A percentile compares a stretch with the other conserved stretches of the same genome.
phyloP scores from a whole-genome alignment of 2,888 invertebrate genomes.

The Peribatodes rhomboidaria region DNA sequence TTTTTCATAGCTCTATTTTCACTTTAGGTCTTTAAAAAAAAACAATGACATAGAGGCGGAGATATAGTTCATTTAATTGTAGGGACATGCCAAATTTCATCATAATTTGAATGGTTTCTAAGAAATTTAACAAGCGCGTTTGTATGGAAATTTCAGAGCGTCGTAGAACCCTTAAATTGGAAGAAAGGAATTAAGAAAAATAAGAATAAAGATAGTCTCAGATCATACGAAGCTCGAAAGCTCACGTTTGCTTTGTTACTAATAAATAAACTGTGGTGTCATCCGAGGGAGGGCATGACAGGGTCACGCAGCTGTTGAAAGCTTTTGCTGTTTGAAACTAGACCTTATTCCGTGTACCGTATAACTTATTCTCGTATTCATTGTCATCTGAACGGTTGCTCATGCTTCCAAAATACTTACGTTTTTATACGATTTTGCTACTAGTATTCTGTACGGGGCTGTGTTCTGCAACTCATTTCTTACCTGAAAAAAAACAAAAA shows the following conservation, averaged over 20 bases:
- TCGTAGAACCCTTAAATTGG: too few species aligned
- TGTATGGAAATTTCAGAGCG: too few species aligned
- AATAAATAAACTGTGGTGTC: conserved; percentile 14
- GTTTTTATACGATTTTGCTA: not conserved
- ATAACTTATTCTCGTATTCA: conserved; percentile 9
- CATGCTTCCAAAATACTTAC: conserved; percentile 44
- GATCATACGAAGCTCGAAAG: too few species aligned
- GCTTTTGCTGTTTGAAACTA: conserved; percentile 1
- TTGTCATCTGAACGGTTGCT: conserved; percentile 23
- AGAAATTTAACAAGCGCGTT: too few species aligned
- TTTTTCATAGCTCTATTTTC: too few species aligned
- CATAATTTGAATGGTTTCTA: too few species aligned
- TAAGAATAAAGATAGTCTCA: too few species aligned
- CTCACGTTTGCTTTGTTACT: not conserved
- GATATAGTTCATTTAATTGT: too few species aligned
- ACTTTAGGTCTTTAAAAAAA: too few species aligned
- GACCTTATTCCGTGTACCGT: conserved; percentile 10
- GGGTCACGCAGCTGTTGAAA: conserved; percentile 37
- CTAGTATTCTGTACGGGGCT: not conserved
- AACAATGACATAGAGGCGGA: too few species aligned
- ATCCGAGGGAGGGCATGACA: conserved; percentile 20
- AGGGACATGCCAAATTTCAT: too few species aligned
- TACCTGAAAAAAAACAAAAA: conserved; percentile 75
- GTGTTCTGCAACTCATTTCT: conserved; percentile 38
- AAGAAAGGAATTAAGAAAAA: too few species aligned